Evolutionary conservation across 2,888 invertebrate species (phyloP), one percentile per base, ranked within the genome.

Genomic region (Melanostoma scalare): DNA sequence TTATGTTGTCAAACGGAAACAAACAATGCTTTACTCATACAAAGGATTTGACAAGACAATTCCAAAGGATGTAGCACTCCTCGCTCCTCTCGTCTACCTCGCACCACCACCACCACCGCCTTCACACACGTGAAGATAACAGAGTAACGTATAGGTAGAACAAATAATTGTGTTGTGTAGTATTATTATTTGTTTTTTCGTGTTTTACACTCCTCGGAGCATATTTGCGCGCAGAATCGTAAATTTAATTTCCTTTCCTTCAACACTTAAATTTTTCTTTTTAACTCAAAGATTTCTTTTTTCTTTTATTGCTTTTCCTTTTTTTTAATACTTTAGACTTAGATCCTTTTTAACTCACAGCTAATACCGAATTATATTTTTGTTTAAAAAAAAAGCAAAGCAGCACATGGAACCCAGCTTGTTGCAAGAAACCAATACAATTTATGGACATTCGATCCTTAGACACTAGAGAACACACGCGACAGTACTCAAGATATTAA

Each of bases 191-290:
- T 74, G 38, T 79, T 84, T 79, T 75, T 84, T 56, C 71, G 65
- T 67, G 79, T 78, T 71, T 65, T 79, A 55, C 46, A 69, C 69
- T 71, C 78, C 46, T 46, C 61, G 40, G 35, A n/a, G 73, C 55
- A 73, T 68, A 74, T 75, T 75, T 71, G 60, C 74, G 84, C 84
- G 84, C 84, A 84, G 79, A 84, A 74, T 84, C 84, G 44, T 67
- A 30, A 78, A 82, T 69, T 73, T 56, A 63, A 78, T 68, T 78
- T 78, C 78, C 73, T 73, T 63, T 63, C 72, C 35, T 76, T 71
- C 61, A 58, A 61, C 60, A 76, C 48, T 61, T 55, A 35, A 63
- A 36, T 40, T 36, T 55, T 58, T 33, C 9, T 67, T 75, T 40
- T 38, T 63, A 31, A 30, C 31, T 48, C 6, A 38, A 50, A 6